Percentiles rank a stretch among this genome's conserved stretches.
These are phyloP conservation scores for Nasonia vitripennis DNA, from an alignment of 1,140 invertebrate genomes.

Conservation along the genomic window DNA sequence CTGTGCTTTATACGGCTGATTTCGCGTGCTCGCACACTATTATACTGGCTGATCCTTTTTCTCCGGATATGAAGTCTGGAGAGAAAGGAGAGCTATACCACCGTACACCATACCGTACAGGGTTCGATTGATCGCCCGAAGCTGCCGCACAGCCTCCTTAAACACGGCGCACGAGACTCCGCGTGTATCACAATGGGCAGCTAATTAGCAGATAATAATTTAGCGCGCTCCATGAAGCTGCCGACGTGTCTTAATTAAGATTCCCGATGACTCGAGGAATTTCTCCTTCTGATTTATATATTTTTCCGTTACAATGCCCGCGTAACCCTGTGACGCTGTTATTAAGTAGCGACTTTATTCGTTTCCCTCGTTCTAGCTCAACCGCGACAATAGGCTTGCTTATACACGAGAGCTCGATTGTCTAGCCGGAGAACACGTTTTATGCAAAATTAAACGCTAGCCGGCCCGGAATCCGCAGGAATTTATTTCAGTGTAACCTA, in stretches of 20 bases:
- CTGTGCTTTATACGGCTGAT: no score
- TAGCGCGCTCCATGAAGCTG: slow-evolving; percentile 30
- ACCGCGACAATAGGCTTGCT: background rate
- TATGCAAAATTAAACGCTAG: slow-evolving; percentile 18
- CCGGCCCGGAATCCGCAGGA: background rate
- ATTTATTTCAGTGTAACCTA: slow-evolving; percentile 27
- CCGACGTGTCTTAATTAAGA: slow-evolving; percentile 31
- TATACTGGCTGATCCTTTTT: no score
- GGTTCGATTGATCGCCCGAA: background rate
- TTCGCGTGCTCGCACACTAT: no score
- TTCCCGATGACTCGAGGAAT: background rate
- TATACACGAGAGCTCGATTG: background rate
- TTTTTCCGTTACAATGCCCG: background rate
- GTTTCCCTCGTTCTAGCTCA: background rate
- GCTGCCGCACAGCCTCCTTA: background rate
- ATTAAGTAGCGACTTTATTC: background rate
- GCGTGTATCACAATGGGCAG: background rate
- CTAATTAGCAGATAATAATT: slow-evolving; percentile 37
- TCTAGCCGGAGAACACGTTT: background rate
- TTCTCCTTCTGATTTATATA: background rate
- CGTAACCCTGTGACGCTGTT: no score
- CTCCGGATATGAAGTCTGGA: no score
- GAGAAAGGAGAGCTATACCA: no score
- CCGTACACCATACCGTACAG: no score
- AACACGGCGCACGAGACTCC: background rate